Percentiles rank a stretch among this genome's conserved stretches.
phyloP scores from a whole-genome alignment of 2,113 vertebrate genomes.

The Oenanthe melanoleuca region DNA sequence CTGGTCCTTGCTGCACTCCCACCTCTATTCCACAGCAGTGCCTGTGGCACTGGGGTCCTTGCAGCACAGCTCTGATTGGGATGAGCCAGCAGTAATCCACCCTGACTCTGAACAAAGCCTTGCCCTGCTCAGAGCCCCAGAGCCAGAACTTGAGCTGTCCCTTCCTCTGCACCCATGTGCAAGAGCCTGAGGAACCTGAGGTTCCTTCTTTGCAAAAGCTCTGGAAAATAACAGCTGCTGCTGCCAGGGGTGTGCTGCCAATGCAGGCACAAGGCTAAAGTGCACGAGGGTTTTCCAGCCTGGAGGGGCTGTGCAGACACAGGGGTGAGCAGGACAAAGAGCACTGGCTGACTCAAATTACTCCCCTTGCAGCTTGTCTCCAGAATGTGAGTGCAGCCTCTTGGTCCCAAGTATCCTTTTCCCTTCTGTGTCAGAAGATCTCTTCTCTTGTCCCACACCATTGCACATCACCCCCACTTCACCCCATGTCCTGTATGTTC shows the following conservation, averaged over 20 bases:
- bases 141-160: background rate
- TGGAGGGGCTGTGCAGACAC: background rate
- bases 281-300: background rate
- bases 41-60: background rate
- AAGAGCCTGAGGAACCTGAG: background rate
- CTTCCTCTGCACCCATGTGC: background rate
- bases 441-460: background rate
- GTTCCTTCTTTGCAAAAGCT: background rate
- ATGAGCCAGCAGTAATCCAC: background rate
- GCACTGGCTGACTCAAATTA: background rate
- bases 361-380: background rate
- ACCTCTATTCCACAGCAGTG: background rate
- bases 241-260: background rate
- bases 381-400: background rate
- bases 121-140: background rate
- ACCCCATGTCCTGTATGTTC: background rate
- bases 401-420: background rate
- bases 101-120: background rate
- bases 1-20: background rate
- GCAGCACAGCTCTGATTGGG: background rate
- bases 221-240: background rate
- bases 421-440: background rate
- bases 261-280: background rate
- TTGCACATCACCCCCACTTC: background rate
- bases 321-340: background rate